phyloP scores from a whole-genome alignment of 2,888 invertebrate species.

The Aspidapion aeneum region DNA sequence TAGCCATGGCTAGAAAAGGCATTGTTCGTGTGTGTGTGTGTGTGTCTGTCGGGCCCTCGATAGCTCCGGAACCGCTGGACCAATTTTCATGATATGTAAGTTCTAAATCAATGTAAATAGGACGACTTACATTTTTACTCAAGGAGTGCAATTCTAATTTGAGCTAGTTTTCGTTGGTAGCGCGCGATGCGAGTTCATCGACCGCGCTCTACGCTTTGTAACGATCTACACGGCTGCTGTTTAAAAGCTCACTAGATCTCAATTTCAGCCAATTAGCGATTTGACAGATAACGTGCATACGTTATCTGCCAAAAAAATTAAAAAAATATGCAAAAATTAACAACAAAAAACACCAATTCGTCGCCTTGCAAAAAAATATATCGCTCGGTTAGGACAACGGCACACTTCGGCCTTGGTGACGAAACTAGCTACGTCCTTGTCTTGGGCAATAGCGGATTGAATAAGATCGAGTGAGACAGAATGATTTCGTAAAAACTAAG shows the following conservation, averaged over 20 bases:
- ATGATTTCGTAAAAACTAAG: no score
- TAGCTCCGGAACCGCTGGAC: no score
- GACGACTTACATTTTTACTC: slow-evolving; percentile 31
- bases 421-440: slow-evolving; percentile 33
- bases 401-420: slow-evolving; percentile 31
- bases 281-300: slow-evolving; percentile 1
- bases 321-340: slow-evolving; percentile 7
- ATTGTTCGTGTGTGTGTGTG: no score
- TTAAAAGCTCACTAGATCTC: slow-evolving; percentile 2
- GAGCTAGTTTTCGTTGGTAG: slow-evolving; percentile 27
- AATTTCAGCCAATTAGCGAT: slow-evolving; percentile 21
- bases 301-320: slow-evolving; percentile 22
- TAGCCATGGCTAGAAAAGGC: no score
- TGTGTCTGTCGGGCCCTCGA: no score
- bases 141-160: slow-evolving; percentile 29
- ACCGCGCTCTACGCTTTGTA: slow-evolving; percentile 18
- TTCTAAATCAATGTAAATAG: slow-evolving; percentile 25
- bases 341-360: no score
- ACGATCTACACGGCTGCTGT: background rate
- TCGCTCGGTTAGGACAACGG: slow-evolving; percentile 31
- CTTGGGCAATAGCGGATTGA: slow-evolving; percentile 7
- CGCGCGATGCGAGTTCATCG: slow-evolving; percentile 26
- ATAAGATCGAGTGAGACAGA: slow-evolving; percentile 39
- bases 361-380: slow-evolving; percentile 25
- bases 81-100: no score